phyloP scores from a whole-genome alignment of 2,113 vertebrate genomes.

The Notechis scutatus region DNA sequence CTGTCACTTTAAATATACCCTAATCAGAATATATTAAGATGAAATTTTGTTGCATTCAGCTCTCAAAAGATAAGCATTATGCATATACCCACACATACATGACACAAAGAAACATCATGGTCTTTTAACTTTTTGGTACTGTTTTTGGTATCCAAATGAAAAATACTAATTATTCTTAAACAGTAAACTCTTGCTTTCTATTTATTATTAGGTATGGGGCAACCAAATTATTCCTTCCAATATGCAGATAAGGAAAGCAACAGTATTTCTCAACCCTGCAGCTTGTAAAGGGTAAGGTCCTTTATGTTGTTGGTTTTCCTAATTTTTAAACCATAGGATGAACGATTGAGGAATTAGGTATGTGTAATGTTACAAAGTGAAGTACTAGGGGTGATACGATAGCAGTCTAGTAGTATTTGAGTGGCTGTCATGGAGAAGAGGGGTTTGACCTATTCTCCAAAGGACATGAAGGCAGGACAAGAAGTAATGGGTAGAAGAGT shows the following conservation, averaged over 20 bases:
- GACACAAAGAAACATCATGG: too few relatives aligned
- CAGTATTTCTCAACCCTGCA: conserved; percentile 94
- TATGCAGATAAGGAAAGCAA: conserved; percentile 85
- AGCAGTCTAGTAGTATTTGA: not conserved
- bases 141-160: not conserved
- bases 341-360: not conserved
- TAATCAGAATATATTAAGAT: too few relatives aligned
- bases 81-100: too few relatives aligned
- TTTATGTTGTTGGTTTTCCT: not conserved
- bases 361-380: not conserved
- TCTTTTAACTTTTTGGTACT: not conserved
- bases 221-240: conserved; percentile 80
- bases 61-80: too few relatives aligned
- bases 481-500: not conserved
- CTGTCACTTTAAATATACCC: too few relatives aligned
- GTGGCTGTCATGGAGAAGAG: not conserved
- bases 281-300: conserved; percentile 84
- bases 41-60: too few relatives aligned
- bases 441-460: too few relatives aligned
- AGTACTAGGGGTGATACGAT: not conserved
- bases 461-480: not conserved
- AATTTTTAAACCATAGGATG: not conserved
- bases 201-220: conserved; percentile 80
- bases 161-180: conserved; percentile 19
- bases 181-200: conserved; percentile 17